phyloP scores from a whole-genome alignment of 2,888 invertebrate species.

The Ecliptopera silaceata region DNA sequence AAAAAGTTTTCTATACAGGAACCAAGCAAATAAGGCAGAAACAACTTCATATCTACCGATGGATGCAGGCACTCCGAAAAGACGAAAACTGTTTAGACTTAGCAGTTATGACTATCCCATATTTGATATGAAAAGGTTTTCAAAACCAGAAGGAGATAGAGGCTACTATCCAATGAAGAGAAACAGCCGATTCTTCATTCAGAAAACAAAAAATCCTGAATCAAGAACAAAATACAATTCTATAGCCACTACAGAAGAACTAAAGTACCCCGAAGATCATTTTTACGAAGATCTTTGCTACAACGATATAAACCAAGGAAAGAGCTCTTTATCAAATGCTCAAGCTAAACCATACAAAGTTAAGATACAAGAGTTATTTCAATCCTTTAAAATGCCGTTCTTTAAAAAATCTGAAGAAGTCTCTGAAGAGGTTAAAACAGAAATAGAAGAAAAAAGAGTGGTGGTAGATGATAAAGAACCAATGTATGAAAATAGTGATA shows the following conservation, averaged over 20 bases:
- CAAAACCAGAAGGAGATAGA: conserved; percentile 63
- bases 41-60: conserved; percentile 72
- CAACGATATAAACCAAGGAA: conserved; percentile 53
- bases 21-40: conserved; percentile 56
- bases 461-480: conserved; percentile 42
- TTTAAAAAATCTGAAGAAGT: conserved; percentile 59
- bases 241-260: conserved; percentile 56
- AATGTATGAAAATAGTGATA: conserved; percentile 66
- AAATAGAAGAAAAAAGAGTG: conserved; percentile 28
- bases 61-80: conserved; percentile 60
- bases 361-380: conserved; percentile 71
- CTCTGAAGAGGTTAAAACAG: conserved; percentile 32
- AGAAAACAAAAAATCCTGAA: conserved; percentile 57
- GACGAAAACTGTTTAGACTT: conserved; percentile 63
- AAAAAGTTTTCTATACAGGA: conserved; percentile 75
- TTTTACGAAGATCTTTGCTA: conserved; percentile 75
- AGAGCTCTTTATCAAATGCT: conserved; percentile 30
- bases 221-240: conserved; percentile 64
- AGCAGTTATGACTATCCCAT: conserved; percentile 73
- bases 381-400: conserved; percentile 70
- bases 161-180: conserved; percentile 73
- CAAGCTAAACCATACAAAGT: conserved; percentile 61
- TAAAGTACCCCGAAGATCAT: conserved; percentile 65
- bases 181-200: conserved; percentile 56
- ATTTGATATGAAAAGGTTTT: conserved; percentile 61